These are phyloP conservation scores for Novumbra hubbsi DNA, from an alignment of 2,797 vertebrate species.

Conservation along the genomic window DNA sequence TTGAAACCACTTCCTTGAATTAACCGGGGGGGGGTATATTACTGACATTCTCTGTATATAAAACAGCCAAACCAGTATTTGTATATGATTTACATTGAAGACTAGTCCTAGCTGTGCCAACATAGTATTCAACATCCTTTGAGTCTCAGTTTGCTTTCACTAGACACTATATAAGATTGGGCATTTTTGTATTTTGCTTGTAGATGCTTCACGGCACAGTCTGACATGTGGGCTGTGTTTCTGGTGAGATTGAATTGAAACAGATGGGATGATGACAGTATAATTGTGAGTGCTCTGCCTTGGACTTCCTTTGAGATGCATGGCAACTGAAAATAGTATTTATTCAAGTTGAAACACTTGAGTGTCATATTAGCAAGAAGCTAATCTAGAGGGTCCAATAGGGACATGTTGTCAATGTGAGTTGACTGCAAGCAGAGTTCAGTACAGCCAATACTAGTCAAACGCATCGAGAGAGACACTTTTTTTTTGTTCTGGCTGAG, in stretches of 20 bases:
- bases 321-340: background rate
- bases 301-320: background rate
- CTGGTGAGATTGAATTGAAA: constrained; percentile 13
- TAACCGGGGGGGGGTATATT: constrained; percentile 33
- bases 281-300: background rate
- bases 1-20: constrained; percentile 49
- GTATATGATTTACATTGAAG: background rate
- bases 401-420: constrained; percentile 12
- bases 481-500: constrained; percentile 64
- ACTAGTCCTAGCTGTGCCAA: background rate
- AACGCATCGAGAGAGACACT: constrained; percentile 35
- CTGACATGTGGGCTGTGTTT: constrained; percentile 26
- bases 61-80: background rate
- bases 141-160: constrained; percentile 2
- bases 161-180: constrained; percentile 19
- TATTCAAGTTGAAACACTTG: background rate
- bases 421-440: constrained; percentile 9
- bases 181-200: constrained; percentile 29
- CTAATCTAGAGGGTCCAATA: constrained; percentile 7
- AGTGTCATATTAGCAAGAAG: constrained; percentile 8
- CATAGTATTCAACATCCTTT: background rate
- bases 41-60: constrained; percentile 3
- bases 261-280: constrained; percentile 15
- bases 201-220: constrained; percentile 17
- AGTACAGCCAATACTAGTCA: constrained; percentile 13